phyloP scores from a whole-genome alignment of 2,113 vertebrate species.

The Coregonus clupeaformis region DNA sequence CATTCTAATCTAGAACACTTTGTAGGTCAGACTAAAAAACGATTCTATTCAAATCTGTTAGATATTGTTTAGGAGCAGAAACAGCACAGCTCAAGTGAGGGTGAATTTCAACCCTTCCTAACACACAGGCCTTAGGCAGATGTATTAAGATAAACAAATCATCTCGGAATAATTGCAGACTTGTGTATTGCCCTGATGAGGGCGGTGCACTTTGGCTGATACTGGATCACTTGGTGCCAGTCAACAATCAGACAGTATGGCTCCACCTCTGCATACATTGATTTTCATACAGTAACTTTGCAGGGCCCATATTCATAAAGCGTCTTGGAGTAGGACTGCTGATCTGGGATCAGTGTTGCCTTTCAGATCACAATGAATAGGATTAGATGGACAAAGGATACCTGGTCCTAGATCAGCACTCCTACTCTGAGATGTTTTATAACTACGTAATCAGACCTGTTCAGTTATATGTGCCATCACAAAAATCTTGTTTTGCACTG shows the following conservation, averaged over 20 bases:
- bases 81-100: slow-evolving; percentile 32
- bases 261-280: slow-evolving; percentile 49
- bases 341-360: too few species aligned
- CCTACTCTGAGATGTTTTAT: too few species aligned
- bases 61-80: slow-evolving; percentile 40
- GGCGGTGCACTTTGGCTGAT: slow-evolving; percentile 62
- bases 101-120: slow-evolving; percentile 58
- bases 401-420: too few species aligned
- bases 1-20: background rate
- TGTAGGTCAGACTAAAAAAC: background rate
- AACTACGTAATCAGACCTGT: too few species aligned
- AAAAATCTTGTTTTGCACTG: slow-evolving; percentile 10
- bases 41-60: background rate
- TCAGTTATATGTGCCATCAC: slow-evolving; percentile 23
- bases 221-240: slow-evolving; percentile 27
- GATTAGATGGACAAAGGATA: too few species aligned
- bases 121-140: slow-evolving; percentile 53
- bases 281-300: slow-evolving; percentile 18
- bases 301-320: too few species aligned
- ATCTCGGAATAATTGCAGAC: slow-evolving; percentile 52
- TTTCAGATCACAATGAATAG: too few species aligned
- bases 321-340: too few species aligned
- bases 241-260: slow-evolving; percentile 47
- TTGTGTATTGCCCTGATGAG: slow-evolving; percentile 53
- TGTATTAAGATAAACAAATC: slow-evolving; percentile 58